A percentile compares a stretch with the other conserved stretches of the same genome.
Conservation (phyloP, 2,113 vertebrate genomes). For the Sinocyclocheilus anophthalmus region DNA sequence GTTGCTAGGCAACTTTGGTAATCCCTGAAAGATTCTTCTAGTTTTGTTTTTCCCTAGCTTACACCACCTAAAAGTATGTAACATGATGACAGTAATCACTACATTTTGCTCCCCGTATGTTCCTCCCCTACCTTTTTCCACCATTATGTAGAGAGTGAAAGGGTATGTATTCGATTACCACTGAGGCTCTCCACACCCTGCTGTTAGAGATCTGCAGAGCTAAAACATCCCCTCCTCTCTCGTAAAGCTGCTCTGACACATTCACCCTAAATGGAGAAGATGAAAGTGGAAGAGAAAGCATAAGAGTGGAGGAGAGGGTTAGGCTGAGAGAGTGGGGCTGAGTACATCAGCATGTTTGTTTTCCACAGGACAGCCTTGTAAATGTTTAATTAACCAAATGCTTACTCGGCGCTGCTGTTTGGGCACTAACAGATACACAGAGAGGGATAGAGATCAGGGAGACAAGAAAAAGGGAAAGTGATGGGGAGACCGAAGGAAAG, state of each 20-base stretch:
- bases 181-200: neutral
- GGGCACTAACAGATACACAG: neutral
- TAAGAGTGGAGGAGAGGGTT: neutral
- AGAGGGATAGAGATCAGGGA: neutral
- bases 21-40: neutral
- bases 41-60: neutral
- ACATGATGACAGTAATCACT: neutral
- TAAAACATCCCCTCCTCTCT: neutral
- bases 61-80: neutral
- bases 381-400: slow-evolving; percentile 31
- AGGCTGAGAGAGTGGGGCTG: neutral
- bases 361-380: slow-evolving; percentile 20
- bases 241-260: slow-evolving; percentile 1
- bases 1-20: too few species aligned
- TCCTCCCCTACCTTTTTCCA: neutral
- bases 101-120: neutral
- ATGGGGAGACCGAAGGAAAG: neutral
- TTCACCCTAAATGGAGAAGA: neutral
- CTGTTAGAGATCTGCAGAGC: slow-evolving; percentile 4
- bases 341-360: neutral
- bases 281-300: neutral
- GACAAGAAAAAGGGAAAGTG: neutral
- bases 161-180: slow-evolving; percentile 22
- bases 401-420: neutral
- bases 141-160: slow-evolving; percentile 11